Evolutionary conservation across 2,113 vertebrate genomes (phyloP).

Genomic region (Urocolius indicus): DNA sequence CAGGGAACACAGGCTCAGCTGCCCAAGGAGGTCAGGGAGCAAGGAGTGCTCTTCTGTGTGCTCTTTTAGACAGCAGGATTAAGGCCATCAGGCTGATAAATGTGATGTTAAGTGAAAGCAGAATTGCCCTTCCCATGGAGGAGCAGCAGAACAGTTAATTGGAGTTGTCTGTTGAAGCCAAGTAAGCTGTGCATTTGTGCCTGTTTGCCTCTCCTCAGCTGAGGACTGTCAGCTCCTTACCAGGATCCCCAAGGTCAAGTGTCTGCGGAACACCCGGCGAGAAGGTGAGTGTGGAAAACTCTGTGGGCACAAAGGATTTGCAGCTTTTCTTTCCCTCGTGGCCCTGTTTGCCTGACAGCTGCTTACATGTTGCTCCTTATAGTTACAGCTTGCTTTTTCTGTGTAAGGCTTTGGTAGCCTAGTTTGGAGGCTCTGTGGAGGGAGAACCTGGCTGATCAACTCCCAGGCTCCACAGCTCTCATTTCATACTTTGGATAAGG

Average conservation of each 20-base stretch:
- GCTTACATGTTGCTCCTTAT: background rate
- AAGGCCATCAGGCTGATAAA: slow-evolving; percentile 47
- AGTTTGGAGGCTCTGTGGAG: background rate
- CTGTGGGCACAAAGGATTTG: background rate
- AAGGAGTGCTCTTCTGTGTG: slow-evolving; percentile 5
- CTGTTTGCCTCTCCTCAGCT: slow-evolving; percentile 76
- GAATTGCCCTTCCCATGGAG: background rate
- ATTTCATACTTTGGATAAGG: background rate
- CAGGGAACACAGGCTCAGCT: background rate
- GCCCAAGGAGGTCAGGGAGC: background rate
- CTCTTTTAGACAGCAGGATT: slow-evolving; percentile 19
- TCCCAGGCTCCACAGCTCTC: background rate
- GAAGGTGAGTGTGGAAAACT: slow-evolving; percentile 84
- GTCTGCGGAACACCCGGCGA: slow-evolving; percentile 88
- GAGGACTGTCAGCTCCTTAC: slow-evolving; percentile 96
- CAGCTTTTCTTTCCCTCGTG: background rate
- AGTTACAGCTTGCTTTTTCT: background rate
- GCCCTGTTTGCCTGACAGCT: background rate
- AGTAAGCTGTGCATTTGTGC: background rate
- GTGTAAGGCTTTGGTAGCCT: background rate
- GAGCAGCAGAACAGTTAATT: slow-evolving; percentile 34
- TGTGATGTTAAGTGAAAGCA: slow-evolving; percentile 56
- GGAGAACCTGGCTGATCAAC: background rate
- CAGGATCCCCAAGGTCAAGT: slow-evolving; percentile 94
- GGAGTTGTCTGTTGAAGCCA: slow-evolving; percentile 21